Conservation (phyloP, 1,140 invertebrate genomes). For the Gonioctena quinquepunctata region DNA sequence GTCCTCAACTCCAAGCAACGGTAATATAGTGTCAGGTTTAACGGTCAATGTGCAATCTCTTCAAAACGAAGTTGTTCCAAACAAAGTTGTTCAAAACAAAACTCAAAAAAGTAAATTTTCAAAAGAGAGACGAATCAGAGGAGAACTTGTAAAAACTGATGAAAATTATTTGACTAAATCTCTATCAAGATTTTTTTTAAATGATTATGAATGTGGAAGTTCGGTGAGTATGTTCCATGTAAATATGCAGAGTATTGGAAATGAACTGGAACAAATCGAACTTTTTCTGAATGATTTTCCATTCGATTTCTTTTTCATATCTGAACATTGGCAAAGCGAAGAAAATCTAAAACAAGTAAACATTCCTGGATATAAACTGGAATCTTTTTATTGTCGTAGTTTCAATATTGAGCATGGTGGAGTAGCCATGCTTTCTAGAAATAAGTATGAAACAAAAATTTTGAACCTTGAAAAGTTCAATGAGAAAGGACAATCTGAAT, state of each 20-base stretch:
- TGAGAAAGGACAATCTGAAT: no score
- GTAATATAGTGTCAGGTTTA: background rate
- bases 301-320: background rate
- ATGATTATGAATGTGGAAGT: background rate
- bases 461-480: no score
- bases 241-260: background rate
- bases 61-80: background rate
- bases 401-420: slow-evolving; percentile 5
- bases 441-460: no score
- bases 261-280: background rate
- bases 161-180: background rate
- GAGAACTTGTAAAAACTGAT: background rate
- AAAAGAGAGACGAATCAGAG: background rate
- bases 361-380: background rate
- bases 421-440: background rate
- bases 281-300: background rate
- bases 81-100: background rate
- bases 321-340: slow-evolving; percentile 4
- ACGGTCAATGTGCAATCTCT: background rate
- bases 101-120: background rate
- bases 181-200: background rate
- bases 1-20: background rate
- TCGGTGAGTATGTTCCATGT: background rate
- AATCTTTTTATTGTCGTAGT: slow-evolving; percentile 2
- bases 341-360: slow-evolving; percentile 1